phyloP scores from a whole-genome alignment of 2,797 vertebrate species.

The Limnodromus scolopaceus region DNA sequence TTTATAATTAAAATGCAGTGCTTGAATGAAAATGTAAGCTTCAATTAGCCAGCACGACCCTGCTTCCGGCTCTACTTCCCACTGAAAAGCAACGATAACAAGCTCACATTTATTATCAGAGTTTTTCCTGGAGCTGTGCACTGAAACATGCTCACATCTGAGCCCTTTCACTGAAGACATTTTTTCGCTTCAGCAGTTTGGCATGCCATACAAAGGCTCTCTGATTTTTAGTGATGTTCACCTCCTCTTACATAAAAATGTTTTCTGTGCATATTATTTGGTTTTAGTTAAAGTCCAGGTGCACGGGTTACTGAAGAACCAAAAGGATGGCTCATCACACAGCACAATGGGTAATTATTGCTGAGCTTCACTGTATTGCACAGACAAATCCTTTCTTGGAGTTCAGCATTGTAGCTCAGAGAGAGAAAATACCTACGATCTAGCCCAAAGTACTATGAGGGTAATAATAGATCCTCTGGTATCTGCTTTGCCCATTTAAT shows the following conservation, averaged over 20 bases:
- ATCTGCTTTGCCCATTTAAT: slow-evolving; percentile 22
- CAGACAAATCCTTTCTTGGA: slow-evolving; percentile 60
- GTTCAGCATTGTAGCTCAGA: slow-evolving; percentile 40
- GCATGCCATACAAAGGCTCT: slow-evolving; percentile 83
- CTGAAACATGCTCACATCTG: slow-evolving; percentile 78
- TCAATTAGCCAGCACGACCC: slow-evolving; percentile 79
- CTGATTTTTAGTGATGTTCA: slow-evolving; percentile 81
- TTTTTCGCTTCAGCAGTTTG: slow-evolving; percentile 81
- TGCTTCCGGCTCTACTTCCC: slow-evolving; percentile 77
- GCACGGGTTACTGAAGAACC: slow-evolving; percentile 62
- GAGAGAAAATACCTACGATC: slow-evolving; percentile 33
- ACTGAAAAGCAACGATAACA: slow-evolving; percentile 80
- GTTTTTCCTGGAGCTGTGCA: slow-evolving; percentile 76
- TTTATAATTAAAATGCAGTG: slow-evolving; percentile 83
- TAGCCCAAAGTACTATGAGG: not conserved
- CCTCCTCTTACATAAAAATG: slow-evolving; percentile 81
- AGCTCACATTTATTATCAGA: slow-evolving; percentile 78
- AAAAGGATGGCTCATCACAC: slow-evolving; percentile 55
- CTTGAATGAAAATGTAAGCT: slow-evolving; percentile 78
- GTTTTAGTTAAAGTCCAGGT: slow-evolving; percentile 72
- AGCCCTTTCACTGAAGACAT: slow-evolving; percentile 79
- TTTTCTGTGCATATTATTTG: slow-evolving; percentile 78
- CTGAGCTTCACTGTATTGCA: slow-evolving; percentile 33
- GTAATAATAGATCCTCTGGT: not conserved
- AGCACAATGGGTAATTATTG: slow-evolving; percentile 66